Conservation (phyloP, 2,888 invertebrate genomes). For the Apoda limacodes region DNA sequence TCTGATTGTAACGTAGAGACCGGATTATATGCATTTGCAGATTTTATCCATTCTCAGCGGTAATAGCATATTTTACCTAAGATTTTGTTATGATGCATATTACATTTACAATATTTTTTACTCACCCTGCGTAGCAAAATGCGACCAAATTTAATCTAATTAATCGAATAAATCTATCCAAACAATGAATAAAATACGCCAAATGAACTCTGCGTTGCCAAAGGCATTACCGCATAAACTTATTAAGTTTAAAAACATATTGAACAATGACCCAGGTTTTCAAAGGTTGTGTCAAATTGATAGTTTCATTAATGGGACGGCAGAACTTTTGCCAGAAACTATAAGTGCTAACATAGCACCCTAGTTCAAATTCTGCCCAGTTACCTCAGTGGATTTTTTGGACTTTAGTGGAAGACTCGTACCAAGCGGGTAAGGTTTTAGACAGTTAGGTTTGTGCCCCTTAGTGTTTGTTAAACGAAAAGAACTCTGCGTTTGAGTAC, state of each 20-base stretch:
- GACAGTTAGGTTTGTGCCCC: too few species aligned
- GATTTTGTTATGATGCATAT: conserved; percentile 2
- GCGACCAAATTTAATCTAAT: too few species aligned
- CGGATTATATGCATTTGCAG: conserved; percentile 6
- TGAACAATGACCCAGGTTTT: conserved; percentile 8
- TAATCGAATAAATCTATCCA: conserved; percentile 6
- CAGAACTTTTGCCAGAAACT: conserved; percentile 8
- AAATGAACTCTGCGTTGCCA: conserved; percentile 3
- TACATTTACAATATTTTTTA: conserved; percentile 3
- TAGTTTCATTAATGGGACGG: conserved; percentile 9
- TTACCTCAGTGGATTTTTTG: conserved; percentile 6
- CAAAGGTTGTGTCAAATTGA: conserved; percentile 6
- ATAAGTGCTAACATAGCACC: conserved; percentile 11
- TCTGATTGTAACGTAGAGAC: conserved; percentile 3
- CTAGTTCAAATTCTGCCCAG: conserved; percentile 8
- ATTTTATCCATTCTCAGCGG: conserved; percentile 4
- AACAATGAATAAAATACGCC: conserved; percentile 3
- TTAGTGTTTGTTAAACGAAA: too few species aligned
- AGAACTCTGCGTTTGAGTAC: too few species aligned
- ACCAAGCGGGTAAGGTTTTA: too few species aligned
- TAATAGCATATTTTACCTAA: conserved; percentile 7
- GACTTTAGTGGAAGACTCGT: too few species aligned
- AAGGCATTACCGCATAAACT: conserved; percentile 8
- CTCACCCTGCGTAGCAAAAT: conserved; percentile 3
- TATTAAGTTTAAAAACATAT: conserved; percentile 9